Conservation (phyloP, 2,113 vertebrate species). For the Solenodon paradoxus region DNA sequence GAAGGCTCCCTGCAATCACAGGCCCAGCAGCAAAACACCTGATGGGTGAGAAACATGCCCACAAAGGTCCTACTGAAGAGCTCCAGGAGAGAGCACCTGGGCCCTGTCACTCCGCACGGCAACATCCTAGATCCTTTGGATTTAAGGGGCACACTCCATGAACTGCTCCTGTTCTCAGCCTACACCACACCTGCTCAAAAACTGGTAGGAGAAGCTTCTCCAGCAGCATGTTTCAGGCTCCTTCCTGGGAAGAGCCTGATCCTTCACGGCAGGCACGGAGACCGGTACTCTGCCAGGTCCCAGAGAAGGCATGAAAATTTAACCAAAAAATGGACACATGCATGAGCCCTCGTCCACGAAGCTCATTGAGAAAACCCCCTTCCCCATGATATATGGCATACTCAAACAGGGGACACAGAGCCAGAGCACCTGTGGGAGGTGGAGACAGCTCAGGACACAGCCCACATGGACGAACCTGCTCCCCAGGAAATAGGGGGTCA, state of each 20-base stretch:
- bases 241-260: slow-evolving; percentile 61
- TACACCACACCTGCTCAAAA: slow-evolving; percentile 56
- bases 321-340: slow-evolving; percentile 58
- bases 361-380: slow-evolving; percentile 73
- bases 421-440: no score
- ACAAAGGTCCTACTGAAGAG: neutral
- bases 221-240: neutral
- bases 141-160: neutral
- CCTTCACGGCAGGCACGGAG: slow-evolving; percentile 46
- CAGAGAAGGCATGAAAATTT: slow-evolving; percentile 66
- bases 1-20: neutral
- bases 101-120: neutral
- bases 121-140: slow-evolving; percentile 52
- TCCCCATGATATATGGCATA: no score
- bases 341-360: slow-evolving; percentile 38
- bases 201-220: neutral
- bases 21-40: neutral
- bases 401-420: no score
- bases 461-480: slow-evolving; percentile 33
- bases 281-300: slow-evolving; percentile 55
- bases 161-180: no score
- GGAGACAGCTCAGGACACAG: slow-evolving; percentile 48
- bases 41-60: neutral
- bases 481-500: no score
- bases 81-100: neutral